Evolutionary conservation across 1,140 invertebrate genomes (phyloP).

Genomic region (Steinernema khuongi): DNA sequence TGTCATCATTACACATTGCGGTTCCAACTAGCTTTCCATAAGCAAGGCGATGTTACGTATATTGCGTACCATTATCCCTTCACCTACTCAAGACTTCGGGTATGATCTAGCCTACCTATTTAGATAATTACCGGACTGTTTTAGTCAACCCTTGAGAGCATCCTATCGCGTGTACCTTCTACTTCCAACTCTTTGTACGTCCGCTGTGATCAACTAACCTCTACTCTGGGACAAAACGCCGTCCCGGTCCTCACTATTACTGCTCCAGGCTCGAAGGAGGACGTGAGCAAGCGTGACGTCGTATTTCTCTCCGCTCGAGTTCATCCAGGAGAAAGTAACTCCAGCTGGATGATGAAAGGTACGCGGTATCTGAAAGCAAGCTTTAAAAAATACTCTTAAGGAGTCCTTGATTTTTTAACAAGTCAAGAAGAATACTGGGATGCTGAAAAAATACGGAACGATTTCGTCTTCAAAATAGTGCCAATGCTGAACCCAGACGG

Average conservation of each 20-base stretch:
- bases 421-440: background rate
- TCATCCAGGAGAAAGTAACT: conserved; percentile 81
- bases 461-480: conserved; percentile 78
- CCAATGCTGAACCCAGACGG: conserved; percentile 93
- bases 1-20: conserved; percentile 5
- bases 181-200: conserved; percentile 61
- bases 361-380: conserved; percentile 42
- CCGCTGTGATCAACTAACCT: conserved; percentile 70
- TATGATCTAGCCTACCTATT: conserved; percentile 61
- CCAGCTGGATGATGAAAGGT: conserved; percentile 82
- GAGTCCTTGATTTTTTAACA: conserved; percentile 31
- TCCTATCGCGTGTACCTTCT: conserved; percentile 26
- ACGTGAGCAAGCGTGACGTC: conserved; percentile 47
- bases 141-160: conserved; percentile 65
- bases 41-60: conserved; percentile 83
- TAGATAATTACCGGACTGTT: conserved; percentile 66
- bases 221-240: conserved; percentile 76
- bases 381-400: conserved; percentile 14
- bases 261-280: conserved; percentile 72
- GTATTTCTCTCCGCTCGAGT: conserved; percentile 73
- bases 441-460: conserved; percentile 35
- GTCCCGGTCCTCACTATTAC: conserved; percentile 77
- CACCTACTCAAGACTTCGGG: conserved; percentile 77
- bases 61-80: conserved; percentile 94
- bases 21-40: conserved; percentile 71